phyloP scores from a whole-genome alignment of 2,888 invertebrate species.

The Limnephilus marmoratus region DNA sequence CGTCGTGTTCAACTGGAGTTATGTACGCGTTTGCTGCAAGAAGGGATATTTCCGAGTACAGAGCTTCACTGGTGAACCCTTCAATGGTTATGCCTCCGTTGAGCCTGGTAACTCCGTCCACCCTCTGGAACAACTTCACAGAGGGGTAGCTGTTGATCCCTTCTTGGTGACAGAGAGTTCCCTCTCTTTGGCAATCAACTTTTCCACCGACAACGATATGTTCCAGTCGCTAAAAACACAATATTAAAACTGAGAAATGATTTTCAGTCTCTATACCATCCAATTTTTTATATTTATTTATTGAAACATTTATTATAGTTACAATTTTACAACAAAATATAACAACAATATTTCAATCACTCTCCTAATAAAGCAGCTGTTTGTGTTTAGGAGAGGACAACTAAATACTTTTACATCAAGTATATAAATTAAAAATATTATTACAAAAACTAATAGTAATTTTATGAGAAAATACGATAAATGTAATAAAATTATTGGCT shows the following conservation, averaged over 20 bases:
- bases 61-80: constrained; percentile 56
- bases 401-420: too few relatives aligned
- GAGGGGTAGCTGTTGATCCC: constrained; percentile 73
- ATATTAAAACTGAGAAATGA: background rate
- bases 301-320: too few relatives aligned
- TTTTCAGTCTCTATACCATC: too few relatives aligned
- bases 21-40: constrained; percentile 61
- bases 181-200: constrained; percentile 74
- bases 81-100: constrained; percentile 67
- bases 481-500: too few relatives aligned
- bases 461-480: too few relatives aligned
- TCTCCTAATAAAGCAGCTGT: too few relatives aligned
- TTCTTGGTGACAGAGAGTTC: constrained; percentile 73
- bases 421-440: too few relatives aligned
- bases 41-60: constrained; percentile 58
- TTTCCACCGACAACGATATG: constrained; percentile 72
- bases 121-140: constrained; percentile 69
- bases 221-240: constrained; percentile 70
- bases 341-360: too few relatives aligned
- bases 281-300: too few relatives aligned
- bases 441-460: too few relatives aligned
- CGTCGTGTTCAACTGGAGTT: constrained; percentile 64
- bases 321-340: too few relatives aligned
- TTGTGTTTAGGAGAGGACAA: too few relatives aligned
- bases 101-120: constrained; percentile 60